These are phyloP conservation scores for Aphaenogaster floridana DNA, from an alignment of 1,140 invertebrate genomes.

Conservation along the genomic window DNA sequence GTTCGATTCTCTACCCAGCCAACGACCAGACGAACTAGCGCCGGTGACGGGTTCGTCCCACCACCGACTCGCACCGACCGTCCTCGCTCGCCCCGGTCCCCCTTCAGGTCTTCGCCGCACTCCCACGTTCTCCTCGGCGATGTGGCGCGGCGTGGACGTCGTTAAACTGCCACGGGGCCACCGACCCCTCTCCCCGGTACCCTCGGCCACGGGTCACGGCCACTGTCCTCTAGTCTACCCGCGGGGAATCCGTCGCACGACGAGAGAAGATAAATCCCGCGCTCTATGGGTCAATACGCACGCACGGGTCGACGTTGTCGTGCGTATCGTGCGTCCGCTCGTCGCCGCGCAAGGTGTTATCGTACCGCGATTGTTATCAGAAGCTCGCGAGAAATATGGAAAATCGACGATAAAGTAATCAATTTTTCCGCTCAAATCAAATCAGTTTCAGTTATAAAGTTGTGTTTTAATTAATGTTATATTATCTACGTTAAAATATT, in stretches of 20 bases:
- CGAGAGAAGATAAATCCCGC: slow-evolving; percentile 67
- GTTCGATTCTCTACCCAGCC: slow-evolving; percentile 5
- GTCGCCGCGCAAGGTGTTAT: neutral
- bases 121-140: slow-evolving; percentile 65
- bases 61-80: neutral
- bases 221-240: slow-evolving; percentile 86
- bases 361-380: neutral
- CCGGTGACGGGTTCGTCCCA: slow-evolving; percentile 18
- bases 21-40: slow-evolving; percentile 21
- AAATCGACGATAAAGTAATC: neutral
- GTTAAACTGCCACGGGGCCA: slow-evolving; percentile 81
- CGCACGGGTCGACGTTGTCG: neutral
- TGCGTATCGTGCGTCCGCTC: neutral
- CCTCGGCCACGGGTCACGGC: slow-evolving; percentile 83
- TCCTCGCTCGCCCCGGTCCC: slow-evolving; percentile 4
- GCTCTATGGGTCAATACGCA: slow-evolving; percentile 51
- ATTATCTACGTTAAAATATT: neutral
- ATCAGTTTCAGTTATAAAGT: neutral
- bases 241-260: slow-evolving; percentile 68
- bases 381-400: neutral
- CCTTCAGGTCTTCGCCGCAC: slow-evolving; percentile 43
- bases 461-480: neutral
- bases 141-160: slow-evolving; percentile 66
- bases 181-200: slow-evolving; percentile 81
- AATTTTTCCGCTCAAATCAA: neutral